A percentile compares a stretch with the other conserved stretches of the same genome.
These are phyloP conservation scores for Temnothorax longispinosus DNA, from an alignment of 1,140 invertebrate genomes.

Conservation along the genomic window DNA sequence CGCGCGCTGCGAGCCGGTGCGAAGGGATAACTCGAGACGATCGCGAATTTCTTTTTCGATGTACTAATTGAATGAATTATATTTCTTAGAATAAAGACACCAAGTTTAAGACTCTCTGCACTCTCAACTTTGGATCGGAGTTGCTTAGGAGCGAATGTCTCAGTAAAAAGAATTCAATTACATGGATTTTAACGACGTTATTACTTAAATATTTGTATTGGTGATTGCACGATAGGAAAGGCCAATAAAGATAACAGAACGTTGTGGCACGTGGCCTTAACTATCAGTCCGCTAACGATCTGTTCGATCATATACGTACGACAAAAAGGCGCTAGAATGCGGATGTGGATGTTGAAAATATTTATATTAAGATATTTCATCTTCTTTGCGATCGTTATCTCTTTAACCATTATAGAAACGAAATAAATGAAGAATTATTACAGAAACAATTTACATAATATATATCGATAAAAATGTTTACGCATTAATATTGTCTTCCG, in stretches of 20 bases:
- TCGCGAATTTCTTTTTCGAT: neutral
- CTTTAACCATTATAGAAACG: neutral
- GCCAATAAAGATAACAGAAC: neutral
- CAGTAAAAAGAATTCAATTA: neutral
- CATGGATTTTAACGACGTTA: neutral
- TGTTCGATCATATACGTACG: conserved; percentile 4
- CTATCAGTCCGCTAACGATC: neutral
- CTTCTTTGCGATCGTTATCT: neutral
- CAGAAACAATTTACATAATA: neutral
- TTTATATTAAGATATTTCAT: conserved; percentile 12
- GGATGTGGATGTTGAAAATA: neutral
- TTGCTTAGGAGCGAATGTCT: neutral
- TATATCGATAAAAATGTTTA: conserved; percentile 9
- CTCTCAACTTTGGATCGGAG: neutral
- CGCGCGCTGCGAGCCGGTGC: neutral
- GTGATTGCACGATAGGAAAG: neutral
- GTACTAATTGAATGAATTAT: neutral
- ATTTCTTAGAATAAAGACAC: neutral
- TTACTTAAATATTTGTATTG: conserved; percentile 2
- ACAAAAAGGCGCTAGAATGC: neutral
- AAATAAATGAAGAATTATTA: conserved; percentile 4
- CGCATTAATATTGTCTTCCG: neutral
- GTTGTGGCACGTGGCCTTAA: neutral
- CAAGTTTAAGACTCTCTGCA: neutral
- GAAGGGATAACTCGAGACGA: conserved; percentile 26